Conservation (phyloP, 2,113 vertebrate genomes). For the Marmota flaviventris region DNA sequence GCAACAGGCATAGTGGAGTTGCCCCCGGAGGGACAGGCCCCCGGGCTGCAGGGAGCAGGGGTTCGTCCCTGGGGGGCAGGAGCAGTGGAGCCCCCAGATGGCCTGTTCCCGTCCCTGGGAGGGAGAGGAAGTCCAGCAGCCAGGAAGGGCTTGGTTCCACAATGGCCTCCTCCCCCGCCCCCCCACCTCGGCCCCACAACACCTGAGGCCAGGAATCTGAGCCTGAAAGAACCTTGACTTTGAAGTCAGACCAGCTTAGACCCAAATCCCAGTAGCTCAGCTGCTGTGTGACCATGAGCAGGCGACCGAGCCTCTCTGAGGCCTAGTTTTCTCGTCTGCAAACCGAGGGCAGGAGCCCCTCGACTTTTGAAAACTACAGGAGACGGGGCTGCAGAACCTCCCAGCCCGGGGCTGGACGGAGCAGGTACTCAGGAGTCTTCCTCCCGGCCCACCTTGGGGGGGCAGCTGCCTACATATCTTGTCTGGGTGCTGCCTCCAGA, state of each 20-base stretch:
- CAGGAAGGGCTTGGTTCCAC: too few relatives aligned
- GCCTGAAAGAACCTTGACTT: not conserved
- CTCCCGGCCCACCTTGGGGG: accelerated
- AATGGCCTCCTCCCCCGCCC: too few relatives aligned
- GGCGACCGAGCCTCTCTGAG: not conserved
- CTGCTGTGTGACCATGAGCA: not conserved
- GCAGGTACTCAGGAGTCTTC: not conserved
- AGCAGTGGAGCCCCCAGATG: not conserved
- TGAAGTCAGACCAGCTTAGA: not conserved
- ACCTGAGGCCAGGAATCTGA: not conserved
- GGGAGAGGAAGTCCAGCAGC: accelerated
- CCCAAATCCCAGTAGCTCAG: accelerated
- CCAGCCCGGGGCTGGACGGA: accelerated
- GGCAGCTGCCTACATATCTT: accelerated
- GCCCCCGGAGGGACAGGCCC: accelerated
- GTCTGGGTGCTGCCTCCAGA: not conserved
- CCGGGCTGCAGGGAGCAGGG: accelerated
- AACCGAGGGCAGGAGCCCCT: not conserved
- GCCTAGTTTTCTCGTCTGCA: not conserved
- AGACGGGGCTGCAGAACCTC: accelerated
- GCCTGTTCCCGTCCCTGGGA: too few relatives aligned
- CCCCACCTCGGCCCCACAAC: too few relatives aligned
- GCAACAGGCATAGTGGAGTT: accelerated
- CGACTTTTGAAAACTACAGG: not conserved
- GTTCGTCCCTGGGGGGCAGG: not conserved